phyloP scores from a whole-genome alignment of 1,140 invertebrate genomes.

The Zaprionus inermis region DNA sequence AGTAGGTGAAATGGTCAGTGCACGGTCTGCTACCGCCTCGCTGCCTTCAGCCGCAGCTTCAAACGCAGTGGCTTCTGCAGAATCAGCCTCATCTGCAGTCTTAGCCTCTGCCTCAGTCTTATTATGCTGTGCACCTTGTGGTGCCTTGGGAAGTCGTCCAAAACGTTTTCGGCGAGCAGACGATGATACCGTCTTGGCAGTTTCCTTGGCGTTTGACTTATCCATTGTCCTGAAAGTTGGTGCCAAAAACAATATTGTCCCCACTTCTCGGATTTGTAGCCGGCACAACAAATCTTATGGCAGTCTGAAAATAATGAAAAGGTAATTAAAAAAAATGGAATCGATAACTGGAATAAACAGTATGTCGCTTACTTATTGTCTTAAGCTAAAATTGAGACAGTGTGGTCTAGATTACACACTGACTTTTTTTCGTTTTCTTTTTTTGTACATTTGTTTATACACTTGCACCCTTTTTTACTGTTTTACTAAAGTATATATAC shows the following conservation, averaged over 20 bases:
- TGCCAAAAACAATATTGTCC: slow-evolving; percentile 18
- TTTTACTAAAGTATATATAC: slow-evolving; percentile 4
- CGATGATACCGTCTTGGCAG: background rate
- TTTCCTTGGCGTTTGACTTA: background rate
- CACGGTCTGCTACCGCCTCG: background rate
- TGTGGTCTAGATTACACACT: background rate
- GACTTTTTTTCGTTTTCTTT: slow-evolving; percentile 3
- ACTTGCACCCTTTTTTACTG: slow-evolving; percentile 15
- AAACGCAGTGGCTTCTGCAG: background rate
- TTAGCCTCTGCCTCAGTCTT: background rate
- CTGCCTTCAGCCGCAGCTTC: background rate
- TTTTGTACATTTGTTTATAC: slow-evolving; percentile 31
- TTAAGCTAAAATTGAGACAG: background rate
- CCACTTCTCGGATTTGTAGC: slow-evolving; percentile 7
- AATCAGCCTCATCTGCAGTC: background rate
- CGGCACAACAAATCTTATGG: slow-evolving; percentile 8
- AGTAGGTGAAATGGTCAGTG: slow-evolving; percentile 3
- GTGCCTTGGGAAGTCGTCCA: slow-evolving; percentile 4
- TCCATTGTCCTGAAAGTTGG: slow-evolving; percentile 22
- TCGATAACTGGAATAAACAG: background rate
- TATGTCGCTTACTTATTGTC: background rate
- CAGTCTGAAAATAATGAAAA: slow-evolving; percentile 11
- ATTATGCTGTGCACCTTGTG: background rate
- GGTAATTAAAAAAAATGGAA: background rate
- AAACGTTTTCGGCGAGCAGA: slow-evolving; percentile 14